Percentiles rank a stretch among this genome's conserved stretches.
These are phyloP conservation scores for Megaceryle maxima DNA, from an alignment of 2,113 vertebrate genomes.

Conservation along the genomic window DNA sequence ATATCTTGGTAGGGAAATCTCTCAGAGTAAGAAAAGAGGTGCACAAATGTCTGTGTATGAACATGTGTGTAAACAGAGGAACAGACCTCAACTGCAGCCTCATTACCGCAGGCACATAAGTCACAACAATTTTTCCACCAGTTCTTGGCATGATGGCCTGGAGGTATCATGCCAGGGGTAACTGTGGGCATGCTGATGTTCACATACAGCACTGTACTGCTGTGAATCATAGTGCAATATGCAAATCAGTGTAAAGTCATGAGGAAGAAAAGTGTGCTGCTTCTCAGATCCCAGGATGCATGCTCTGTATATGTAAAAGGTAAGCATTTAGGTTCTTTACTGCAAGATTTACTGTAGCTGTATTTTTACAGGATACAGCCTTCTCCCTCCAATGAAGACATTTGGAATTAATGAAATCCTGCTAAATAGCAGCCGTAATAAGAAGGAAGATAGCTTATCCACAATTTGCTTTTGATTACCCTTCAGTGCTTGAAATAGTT, in stretches of 20 bases:
- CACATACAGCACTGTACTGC: rapidly evolving
- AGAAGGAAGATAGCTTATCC: not conserved
- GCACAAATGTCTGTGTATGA: not conserved
- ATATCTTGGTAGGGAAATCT: not conserved
- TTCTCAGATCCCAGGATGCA: not conserved
- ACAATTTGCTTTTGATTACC: not conserved
- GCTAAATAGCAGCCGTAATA: not conserved
- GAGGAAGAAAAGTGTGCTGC: not conserved
- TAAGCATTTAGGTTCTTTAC: not conserved
- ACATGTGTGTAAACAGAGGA: not conserved
- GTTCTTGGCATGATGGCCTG: rapidly evolving
- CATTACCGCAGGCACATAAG: not conserved
- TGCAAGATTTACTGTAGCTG: not conserved
- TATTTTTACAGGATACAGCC: not conserved
- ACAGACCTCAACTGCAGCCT: not conserved
- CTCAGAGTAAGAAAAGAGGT: not conserved
- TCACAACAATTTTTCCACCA: not conserved
- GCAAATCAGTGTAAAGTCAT: not conserved
- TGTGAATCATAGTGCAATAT: rapidly evolving
- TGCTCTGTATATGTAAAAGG: not conserved
- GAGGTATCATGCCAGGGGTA: rapidly evolving
- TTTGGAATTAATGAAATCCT: not conserved
- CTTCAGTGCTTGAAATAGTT: not conserved
- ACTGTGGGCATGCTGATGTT: not conserved
- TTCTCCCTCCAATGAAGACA: not conserved